Evolutionary conservation across 2,888 invertebrate species (phyloP), one percentile per base, ranked within the genome.

Genomic region (Coleophora deauratella): DNA sequence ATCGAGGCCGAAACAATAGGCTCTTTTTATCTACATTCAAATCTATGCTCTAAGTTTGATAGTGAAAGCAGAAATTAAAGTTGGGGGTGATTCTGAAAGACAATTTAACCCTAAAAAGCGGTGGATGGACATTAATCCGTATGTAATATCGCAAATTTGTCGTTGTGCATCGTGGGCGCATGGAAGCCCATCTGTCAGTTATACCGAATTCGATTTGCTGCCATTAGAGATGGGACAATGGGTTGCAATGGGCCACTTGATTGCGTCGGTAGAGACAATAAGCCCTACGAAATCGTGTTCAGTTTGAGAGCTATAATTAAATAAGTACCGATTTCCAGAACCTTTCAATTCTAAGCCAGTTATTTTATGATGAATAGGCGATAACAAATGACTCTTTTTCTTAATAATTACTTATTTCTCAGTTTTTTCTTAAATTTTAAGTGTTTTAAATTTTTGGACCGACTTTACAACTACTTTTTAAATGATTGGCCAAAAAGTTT

Each of bases 51-150:
- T 72, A 56, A 41, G 0, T 7, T 3, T 3, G 3, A 66, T 33
- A 49, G 65, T 51, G 37, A 44, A 42, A 48, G 15, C 33, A 9
- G 50, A 46, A 7, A 41, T 39, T 48, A 62, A 62, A 60, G 52
- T 55, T 33, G 52, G 63, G 77, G 78, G 75, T 69, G 73, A 73
- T 75, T 55, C 59, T 63, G 67, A 74, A 82, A 82, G 82, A 85
- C 85, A 85, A 84, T 84, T 84, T 84, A 82, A 81, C 84, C 85
- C 85, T 84, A 82, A 85, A 84, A 85, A 85, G 78, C 73, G 72
- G 72, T 68, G 72, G 73, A 71, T 59, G 67, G 79, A 82, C 81
- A 82, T 82, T 85, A 85, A 85, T 84, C 85, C 85, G 73, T 73
- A 81, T 81, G 85, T 84, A 84, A 85, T 84, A 85, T 84, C 75